Evolutionary conservation across 2,113 vertebrate species (phyloP).

Genomic region (Uria lomvia): DNA sequence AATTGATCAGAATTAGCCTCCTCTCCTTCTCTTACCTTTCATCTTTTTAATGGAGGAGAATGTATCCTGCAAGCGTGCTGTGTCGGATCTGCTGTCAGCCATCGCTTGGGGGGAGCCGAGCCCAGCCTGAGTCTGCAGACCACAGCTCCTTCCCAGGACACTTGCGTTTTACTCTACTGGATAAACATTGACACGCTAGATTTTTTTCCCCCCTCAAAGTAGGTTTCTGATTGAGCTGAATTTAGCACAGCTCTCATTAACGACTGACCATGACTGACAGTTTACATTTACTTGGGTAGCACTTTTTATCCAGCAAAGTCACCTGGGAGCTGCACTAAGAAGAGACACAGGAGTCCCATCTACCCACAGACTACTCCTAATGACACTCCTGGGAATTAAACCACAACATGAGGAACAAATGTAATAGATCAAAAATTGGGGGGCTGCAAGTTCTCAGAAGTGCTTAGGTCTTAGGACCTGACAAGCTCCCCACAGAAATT

Average conservation of each 20-base stretch:
- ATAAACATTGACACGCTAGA: neutral
- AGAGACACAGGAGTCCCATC: neutral
- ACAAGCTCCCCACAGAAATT: neutral
- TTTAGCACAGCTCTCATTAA: neutral
- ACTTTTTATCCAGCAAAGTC: neutral
- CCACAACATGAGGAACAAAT: neutral
- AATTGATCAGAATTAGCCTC: neutral
- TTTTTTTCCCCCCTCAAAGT: neutral
- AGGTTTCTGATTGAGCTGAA: neutral
- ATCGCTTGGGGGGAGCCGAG: neutral
- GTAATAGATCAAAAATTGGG: neutral
- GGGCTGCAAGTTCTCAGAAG: neutral
- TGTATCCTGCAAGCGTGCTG: accelerated
- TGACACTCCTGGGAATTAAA: neutral
- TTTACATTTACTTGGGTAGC: neutral
- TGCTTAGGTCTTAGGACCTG: neutral
- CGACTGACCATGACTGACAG: neutral
- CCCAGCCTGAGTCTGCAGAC: neutral
- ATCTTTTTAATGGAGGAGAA: neutral
- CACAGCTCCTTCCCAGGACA: neutral
- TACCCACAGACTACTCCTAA: neutral
- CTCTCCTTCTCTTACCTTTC: neutral
- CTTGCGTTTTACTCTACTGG: neutral
- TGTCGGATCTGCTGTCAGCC: neutral
- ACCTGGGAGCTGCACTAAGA: neutral